Evolutionary conservation across 1,140 invertebrate species (phyloP).

Genomic region (Orchesella cincta): DNA sequence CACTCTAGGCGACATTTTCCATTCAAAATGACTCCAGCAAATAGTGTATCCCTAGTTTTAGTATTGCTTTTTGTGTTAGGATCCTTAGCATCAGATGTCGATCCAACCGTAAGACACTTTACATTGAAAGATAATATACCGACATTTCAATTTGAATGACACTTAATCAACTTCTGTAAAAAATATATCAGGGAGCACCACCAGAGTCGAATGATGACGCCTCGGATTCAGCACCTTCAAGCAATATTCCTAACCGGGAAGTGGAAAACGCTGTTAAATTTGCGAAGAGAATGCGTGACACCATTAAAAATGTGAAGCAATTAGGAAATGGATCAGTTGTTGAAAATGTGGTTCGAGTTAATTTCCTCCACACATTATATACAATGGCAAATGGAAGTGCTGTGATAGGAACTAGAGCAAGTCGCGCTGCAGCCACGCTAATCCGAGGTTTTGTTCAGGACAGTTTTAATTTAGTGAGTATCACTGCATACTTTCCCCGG

Average conservation of each 20-base stretch:
- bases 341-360: constrained; percentile 34
- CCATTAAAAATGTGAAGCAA: constrained; percentile 8
- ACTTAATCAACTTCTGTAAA: neutral
- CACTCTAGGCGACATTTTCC: too few species aligned
- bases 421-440: constrained; percentile 37
- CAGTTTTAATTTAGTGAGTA: constrained; percentile 20
- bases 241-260: too few species aligned
- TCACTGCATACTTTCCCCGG: constrained; percentile 48
- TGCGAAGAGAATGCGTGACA: neutral
- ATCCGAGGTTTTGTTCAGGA: constrained; percentile 47
- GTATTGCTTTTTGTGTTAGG: neutral
- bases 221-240: too few species aligned
- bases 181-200: too few species aligned
- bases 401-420: constrained; percentile 43
- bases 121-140: neutral
- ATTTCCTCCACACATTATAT: constrained; percentile 43
- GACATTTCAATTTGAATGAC: neutral
- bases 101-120: too few species aligned
- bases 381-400: constrained; percentile 45
- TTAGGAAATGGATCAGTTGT: neutral
- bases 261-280: neutral
- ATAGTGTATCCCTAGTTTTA: neutral
- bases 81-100: neutral
- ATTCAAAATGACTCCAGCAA: too few species aligned
- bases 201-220: too few species aligned